Conservation (phyloP, 2,888 invertebrate species). For the Plagodis pulveraria region DNA sequence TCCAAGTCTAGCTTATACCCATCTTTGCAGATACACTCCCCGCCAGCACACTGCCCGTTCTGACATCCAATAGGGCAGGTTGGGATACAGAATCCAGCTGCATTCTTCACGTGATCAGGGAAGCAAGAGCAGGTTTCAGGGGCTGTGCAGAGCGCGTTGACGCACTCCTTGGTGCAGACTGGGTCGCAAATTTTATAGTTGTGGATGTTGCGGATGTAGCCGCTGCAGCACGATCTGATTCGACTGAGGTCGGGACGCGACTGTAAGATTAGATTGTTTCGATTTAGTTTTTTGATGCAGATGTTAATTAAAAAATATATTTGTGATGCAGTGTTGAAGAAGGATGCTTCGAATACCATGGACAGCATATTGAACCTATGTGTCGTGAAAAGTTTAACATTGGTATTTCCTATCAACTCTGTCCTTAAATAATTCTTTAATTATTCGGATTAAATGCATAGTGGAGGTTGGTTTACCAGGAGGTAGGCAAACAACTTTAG, state of each 20-base stretch:
- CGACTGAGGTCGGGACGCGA: conserved; percentile 86
- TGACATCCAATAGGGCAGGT: conserved; percentile 89
- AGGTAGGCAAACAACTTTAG: too few species aligned
- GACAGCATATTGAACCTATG: too few species aligned
- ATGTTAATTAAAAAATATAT: neutral
- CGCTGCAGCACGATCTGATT: conserved; percentile 89
- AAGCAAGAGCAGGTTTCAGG: conserved; percentile 87
- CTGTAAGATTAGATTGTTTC: conserved; percentile 54
- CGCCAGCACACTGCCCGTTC: conserved; percentile 86
- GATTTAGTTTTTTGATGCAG: neutral
- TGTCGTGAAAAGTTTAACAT: too few species aligned
- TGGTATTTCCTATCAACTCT: too few species aligned
- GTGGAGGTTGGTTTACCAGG: too few species aligned
- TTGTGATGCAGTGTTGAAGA: neutral
- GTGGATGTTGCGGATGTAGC: conserved; percentile 86
- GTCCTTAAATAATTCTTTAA: too few species aligned
- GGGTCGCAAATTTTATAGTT: conserved; percentile 85
- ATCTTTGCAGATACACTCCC: conserved; percentile 87
- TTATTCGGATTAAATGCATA: too few species aligned
- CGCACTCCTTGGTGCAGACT: conserved; percentile 85
- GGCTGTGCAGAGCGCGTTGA: conserved; percentile 86
- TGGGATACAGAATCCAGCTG: conserved; percentile 83
- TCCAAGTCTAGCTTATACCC: conserved; percentile 83
- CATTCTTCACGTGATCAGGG: conserved; percentile 84
- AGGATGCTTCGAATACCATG: too few species aligned